These are phyloP conservation scores for Nycticorax nycticorax DNA, from an alignment of 2,113 vertebrate species.

Conservation along the genomic window DNA sequence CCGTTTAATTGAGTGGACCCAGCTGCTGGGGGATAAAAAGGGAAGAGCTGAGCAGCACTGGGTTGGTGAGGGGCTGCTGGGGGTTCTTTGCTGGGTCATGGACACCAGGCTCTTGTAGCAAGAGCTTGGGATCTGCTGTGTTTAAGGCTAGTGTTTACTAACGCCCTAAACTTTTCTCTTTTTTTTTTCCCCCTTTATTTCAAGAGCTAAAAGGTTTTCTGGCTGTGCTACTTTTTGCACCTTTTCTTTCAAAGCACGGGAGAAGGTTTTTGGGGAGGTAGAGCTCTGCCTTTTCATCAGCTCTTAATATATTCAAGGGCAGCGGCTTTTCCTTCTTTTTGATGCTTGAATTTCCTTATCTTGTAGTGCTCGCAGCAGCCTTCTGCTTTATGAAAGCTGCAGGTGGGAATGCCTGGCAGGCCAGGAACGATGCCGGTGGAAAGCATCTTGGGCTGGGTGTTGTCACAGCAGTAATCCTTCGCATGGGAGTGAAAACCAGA, in stretches of 20 bases:
- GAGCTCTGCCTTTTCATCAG: background rate
- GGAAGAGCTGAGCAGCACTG: background rate
- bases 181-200: background rate
- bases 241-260: background rate
- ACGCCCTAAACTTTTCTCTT: background rate
- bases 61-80: background rate
- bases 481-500: rapidly evolving
- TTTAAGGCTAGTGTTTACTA: background rate
- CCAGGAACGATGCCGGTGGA: background rate
- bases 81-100: background rate
- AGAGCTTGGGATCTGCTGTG: background rate
- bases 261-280: background rate
- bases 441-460: background rate
- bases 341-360: background rate
- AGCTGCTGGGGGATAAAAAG: background rate
- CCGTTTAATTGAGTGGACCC: background rate
- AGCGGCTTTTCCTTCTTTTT: background rate
- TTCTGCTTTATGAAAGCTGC: background rate
- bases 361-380: background rate
- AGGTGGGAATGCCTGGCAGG: background rate
- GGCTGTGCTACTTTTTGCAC: background rate
- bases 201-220: background rate
- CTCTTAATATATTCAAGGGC: background rate
- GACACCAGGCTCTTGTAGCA: background rate
- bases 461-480: background rate